Evolutionary conservation across 2,113 vertebrate species (phyloP), one percentile per base, ranked within the genome.

Genomic region (Thalassoma bifasciatum): DNA sequence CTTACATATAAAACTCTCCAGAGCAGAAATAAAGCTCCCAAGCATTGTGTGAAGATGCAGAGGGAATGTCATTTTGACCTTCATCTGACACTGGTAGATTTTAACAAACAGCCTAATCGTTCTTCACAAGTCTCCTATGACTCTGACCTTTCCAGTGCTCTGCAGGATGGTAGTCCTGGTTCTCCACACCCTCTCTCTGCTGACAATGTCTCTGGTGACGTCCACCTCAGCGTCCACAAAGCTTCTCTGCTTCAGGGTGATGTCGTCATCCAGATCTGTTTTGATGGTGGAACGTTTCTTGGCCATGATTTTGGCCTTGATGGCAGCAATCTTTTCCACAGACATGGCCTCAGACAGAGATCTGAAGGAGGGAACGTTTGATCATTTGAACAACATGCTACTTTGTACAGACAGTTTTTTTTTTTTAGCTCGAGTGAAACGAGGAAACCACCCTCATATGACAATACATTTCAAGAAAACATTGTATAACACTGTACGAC

Each of bases 301-400:
- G 58, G 98, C 98, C 98, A 99, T 99, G 76, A 99, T 99, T 91
- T 99, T 99, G 82, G 98, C 98, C 91, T 99, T 99, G 93, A 99
- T 99, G 87, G 98, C 98, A 56, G 98, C 98, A 51, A 99, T 99
- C 92, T 99, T 99, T 91, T 99, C 98, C 93, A 99, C 98, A 1
- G 98, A 99, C 98, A 99, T 99, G 87, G 98, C 98, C 91, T 99
- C 98, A 21, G 98, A 99, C 83, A 99, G 93, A 34, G 98, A 99
- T 83, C 98, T 99, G 90, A 13, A 50, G 52, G 1, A 46, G 36
- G 1, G 30, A 30, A 65, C 0, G 3, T 52, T 13, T 5, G 21
- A 60, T 66, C 2, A 40, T n/a, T 16, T 56, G 0, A 65, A 65
- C 2, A 13, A 12, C 36, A 54, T 22, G 8, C 16, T 54, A 36